A percentile compares a stretch with the other conserved stretches of the same genome.
Evolutionary conservation across 2,888 invertebrate species (phyloP).

Genomic region (Ormyrus thymus): DNA sequence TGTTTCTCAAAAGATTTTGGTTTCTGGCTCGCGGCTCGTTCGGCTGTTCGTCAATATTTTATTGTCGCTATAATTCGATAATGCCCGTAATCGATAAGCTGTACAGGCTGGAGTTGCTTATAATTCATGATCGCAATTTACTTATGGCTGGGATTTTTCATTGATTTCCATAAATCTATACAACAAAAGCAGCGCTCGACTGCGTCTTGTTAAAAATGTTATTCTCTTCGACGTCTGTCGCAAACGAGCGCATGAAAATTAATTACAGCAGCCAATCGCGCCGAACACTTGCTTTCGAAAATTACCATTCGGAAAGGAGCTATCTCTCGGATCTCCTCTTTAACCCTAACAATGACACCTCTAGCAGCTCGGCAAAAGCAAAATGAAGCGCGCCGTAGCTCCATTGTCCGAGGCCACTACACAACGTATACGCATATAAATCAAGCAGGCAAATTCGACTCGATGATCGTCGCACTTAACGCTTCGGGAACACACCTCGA

Average conservation of each 20-base stretch:
- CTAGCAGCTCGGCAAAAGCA: background rate
- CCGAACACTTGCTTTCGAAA: background rate
- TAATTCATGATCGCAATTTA: too few relatives aligned
- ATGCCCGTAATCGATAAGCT: too few relatives aligned
- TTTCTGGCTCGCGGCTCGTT: too few relatives aligned
- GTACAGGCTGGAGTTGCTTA: too few relatives aligned
- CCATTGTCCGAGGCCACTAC: background rate
- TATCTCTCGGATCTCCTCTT: background rate
- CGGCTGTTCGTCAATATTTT: too few relatives aligned
- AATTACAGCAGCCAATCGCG: background rate
- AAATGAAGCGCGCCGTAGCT: background rate
- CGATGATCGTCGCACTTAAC: slow-evolving; percentile 40
- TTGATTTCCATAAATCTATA: too few relatives aligned
- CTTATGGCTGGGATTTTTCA: too few relatives aligned
- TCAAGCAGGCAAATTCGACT: slow-evolving; percentile 32
- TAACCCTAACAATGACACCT: background rate
- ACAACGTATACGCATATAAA: slow-evolving; percentile 13
- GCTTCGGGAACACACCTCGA: background rate
- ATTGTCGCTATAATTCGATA: too few relatives aligned
- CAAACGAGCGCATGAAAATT: background rate
- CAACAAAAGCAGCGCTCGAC: too few relatives aligned
- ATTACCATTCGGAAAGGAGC: background rate
- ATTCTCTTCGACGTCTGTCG: too few relatives aligned
- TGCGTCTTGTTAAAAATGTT: too few relatives aligned
- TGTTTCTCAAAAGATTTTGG: too few relatives aligned